Conservation (phyloP, 2,797 vertebrate species). For the Darevskia mixta region DNA sequence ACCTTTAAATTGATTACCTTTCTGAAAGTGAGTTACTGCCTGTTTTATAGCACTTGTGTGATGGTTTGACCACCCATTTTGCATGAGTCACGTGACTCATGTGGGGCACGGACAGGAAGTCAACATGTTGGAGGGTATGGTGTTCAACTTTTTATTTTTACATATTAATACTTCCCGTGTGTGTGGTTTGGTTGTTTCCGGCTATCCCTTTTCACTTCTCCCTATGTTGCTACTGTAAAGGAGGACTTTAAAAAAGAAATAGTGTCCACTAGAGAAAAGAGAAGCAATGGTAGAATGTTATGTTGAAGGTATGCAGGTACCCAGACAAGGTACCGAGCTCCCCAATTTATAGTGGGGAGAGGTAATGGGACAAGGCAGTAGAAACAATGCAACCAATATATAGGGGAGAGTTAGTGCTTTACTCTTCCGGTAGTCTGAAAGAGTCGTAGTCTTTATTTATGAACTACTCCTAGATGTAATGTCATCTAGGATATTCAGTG, state of each 20-base stretch:
- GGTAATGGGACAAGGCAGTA: neutral
- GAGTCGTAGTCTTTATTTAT: neutral
- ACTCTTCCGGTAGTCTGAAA: neutral
- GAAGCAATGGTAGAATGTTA: neutral
- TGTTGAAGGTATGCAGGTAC: neutral
- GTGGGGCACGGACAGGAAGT: too few relatives aligned
- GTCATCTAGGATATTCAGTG: neutral
- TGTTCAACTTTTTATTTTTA: too few relatives aligned
- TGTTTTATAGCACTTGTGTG: too few relatives aligned
- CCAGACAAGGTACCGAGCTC: neutral
- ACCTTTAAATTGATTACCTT: too few relatives aligned
- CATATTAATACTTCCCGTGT: neutral
- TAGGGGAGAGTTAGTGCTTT: neutral
- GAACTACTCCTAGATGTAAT: neutral
- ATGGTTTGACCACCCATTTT: too few relatives aligned
- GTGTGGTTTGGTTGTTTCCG: neutral
- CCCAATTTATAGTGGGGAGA: neutral
- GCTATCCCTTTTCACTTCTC: neutral
- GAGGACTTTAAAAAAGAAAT: neutral
- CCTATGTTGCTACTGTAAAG: neutral
- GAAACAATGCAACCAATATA: neutral
- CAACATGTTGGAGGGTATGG: too few relatives aligned
- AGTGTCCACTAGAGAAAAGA: neutral
- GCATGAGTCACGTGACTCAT: too few relatives aligned
- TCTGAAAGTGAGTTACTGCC: too few relatives aligned